These are phyloP conservation scores for Acanthoscelides obtectus DNA, from an alignment of 2,888 invertebrate genomes.

Conservation along the genomic window DNA sequence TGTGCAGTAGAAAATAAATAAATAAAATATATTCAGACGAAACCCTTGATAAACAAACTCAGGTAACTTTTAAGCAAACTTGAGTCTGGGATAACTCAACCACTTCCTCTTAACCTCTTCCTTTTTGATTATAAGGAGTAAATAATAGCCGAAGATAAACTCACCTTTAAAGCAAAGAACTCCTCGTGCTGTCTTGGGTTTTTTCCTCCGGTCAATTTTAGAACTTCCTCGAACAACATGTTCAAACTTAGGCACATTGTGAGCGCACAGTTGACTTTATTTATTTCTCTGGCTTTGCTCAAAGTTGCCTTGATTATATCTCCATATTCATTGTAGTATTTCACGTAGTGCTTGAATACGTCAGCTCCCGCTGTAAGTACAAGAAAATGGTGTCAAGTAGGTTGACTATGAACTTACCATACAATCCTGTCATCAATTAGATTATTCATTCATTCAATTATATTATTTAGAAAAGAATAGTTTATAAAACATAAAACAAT, in stretches of 20 bases:
- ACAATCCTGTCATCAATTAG: no score
- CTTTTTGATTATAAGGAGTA: background rate
- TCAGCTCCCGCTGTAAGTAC: constrained; percentile 54
- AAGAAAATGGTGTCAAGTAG: no score
- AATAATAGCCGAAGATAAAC: background rate
- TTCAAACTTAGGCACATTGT: constrained; percentile 91
- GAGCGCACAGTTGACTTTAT: constrained; percentile 92
- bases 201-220: constrained; percentile 39
- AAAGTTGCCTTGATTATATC: constrained; percentile 97
- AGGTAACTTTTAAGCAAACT: no score
- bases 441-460: no score
- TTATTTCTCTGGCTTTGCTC: constrained; percentile 95
- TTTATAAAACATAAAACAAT: no score
- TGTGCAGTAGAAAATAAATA: no score
- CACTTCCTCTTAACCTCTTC: no score
- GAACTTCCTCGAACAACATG: constrained; percentile 76
- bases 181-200: constrained; percentile 58
- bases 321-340: constrained; percentile 97
- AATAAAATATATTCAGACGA: no score
- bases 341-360: constrained; percentile 96
- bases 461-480: no score
- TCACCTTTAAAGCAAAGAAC: constrained; percentile 82
- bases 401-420: no score
- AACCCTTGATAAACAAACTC: no score
- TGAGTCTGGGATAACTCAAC: no score